These are phyloP conservation scores for Pyrrhosoma nymphula DNA, from an alignment of 2,888 invertebrate genomes.

Conservation along the genomic window DNA sequence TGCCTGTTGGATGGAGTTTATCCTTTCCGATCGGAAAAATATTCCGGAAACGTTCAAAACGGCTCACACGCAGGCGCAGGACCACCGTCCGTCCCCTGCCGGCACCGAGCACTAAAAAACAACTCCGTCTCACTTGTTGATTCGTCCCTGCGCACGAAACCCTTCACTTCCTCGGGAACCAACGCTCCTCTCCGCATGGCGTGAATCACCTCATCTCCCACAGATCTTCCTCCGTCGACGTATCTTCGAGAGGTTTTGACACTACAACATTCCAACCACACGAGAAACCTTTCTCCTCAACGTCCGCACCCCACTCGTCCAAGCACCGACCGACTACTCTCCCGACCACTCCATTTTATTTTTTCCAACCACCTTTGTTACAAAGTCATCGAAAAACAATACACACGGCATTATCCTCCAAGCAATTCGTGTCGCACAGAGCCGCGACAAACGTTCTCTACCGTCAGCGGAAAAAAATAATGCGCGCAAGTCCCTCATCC, in stretches of 20 bases:
- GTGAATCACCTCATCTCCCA: background rate
- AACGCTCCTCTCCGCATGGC: background rate
- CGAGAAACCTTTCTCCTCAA: background rate
- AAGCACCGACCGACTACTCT: background rate
- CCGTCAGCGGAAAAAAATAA: conserved; percentile 53
- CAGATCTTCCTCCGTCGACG: background rate
- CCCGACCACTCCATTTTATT: background rate
- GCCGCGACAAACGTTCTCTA: background rate
- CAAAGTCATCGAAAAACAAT: conserved; percentile 67
- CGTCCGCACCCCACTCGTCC: background rate
- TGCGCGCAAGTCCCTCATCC: background rate
- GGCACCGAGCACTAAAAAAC: background rate
- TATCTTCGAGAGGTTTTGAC: background rate
- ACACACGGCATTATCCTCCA: conserved; percentile 50
- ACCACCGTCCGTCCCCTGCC: background rate
- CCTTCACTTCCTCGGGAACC: background rate
- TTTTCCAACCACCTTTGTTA: conserved; percentile 13
- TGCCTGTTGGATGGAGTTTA: background rate
- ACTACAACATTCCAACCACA: background rate
- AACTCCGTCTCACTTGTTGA: conserved; percentile 15
- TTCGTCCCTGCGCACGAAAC: background rate
- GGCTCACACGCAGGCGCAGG: background rate
- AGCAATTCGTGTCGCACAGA: conserved; percentile 54
- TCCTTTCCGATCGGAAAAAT: background rate
- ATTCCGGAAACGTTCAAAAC: background rate